Base-by-base conservation (phyloP, 2,113 vertebrate genomes). In the Percina caprodes region DNA sequence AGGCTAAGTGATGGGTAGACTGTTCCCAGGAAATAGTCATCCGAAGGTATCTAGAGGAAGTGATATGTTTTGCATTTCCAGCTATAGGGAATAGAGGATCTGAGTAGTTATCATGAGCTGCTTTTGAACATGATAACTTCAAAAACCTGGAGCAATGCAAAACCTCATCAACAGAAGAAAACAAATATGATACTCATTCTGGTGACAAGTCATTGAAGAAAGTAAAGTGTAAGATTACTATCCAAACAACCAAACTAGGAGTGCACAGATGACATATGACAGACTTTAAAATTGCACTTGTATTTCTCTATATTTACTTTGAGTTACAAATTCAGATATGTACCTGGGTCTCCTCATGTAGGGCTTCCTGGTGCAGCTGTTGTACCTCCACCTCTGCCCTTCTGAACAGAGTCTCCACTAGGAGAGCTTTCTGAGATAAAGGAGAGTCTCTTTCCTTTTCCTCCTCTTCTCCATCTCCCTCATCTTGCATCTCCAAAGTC, bases 401-500 rank as follows among this genome's bases (percentile, higher is more conserved):
- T 19, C 84, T 79, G 73, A 51, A 49, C 65, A 87, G 60, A 65
- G 72, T 84, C 66, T 92, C 90, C 73, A 91, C 88, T 26, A 65
- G 65, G 7, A 81, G 48, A 73, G 74, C 63, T 75, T 80, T 63
- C 58, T 77, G 79, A 86, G 52, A 74, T n/a, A 78, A 54, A 54
- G 19, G 6, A 26, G 72, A 42, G 10, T 60, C 69, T 75, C 21
- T 21, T 33, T 69, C 52, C 30, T 69, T 81, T 54, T 89, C 86
- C n/a, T 80, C 86, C 4, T 92, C 89, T 56, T 90, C 92, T 14
- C 89, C 90, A 60, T 87, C 92, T 69, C 76, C 91, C 70, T 90
- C 92, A 63, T 89, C 90, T n/a, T 94, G 90, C 83, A 89, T 89
- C 66, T 89, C 91, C 72, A 88, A 69, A 69, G 87, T 87, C 68